Conservation (phyloP, 2,113 vertebrate genomes). For the Melanotaenia duboulayi region DNA sequence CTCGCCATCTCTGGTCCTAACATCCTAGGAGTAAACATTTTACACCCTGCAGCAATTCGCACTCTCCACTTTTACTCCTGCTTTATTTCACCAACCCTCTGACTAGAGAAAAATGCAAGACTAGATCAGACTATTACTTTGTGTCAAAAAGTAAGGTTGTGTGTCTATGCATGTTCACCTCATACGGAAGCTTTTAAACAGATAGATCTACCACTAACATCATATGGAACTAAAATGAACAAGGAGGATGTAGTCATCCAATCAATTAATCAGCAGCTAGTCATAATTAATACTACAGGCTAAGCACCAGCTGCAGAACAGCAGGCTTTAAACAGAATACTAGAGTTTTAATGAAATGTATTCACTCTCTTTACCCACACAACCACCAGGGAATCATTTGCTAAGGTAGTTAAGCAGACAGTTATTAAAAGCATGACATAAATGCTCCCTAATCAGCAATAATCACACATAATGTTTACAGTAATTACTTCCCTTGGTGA, state of each 20-base stretch:
- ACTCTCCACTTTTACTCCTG: conserved; percentile 2
- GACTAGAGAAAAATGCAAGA: conserved; percentile 4
- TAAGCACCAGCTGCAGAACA: conserved; percentile 61
- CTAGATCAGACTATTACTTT: conserved; percentile 10
- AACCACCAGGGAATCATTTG: conserved; percentile 27
- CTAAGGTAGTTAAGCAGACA: not conserved
- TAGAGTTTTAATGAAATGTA: conserved; percentile 26
- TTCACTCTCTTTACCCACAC: conserved; percentile 29
- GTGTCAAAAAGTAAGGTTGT: conserved; percentile 5
- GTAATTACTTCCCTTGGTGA: conserved; percentile 30
- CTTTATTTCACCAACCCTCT: not conserved
- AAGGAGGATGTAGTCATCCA: conserved; percentile 32
- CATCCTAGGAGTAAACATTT: conserved; percentile 26
- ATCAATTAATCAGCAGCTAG: conserved; percentile 65
- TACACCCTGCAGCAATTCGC: conserved; percentile 13
- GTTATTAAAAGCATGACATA: conserved; percentile 29
- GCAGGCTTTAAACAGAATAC: conserved; percentile 39
- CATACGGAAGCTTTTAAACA: conserved; percentile 8
- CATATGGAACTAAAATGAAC: conserved; percentile 7
- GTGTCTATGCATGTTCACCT: conserved; percentile 2
- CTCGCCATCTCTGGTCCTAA: conserved; percentile 10
- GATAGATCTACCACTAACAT: conserved; percentile 13
- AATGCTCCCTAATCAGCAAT: conserved; percentile 41
- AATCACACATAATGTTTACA: conserved; percentile 41
- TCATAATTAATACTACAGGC: conserved; percentile 64